These are phyloP conservation scores for Bubo blakistoni DNA, from an alignment of 2,113 vertebrate genomes.

Conservation along the genomic window DNA sequence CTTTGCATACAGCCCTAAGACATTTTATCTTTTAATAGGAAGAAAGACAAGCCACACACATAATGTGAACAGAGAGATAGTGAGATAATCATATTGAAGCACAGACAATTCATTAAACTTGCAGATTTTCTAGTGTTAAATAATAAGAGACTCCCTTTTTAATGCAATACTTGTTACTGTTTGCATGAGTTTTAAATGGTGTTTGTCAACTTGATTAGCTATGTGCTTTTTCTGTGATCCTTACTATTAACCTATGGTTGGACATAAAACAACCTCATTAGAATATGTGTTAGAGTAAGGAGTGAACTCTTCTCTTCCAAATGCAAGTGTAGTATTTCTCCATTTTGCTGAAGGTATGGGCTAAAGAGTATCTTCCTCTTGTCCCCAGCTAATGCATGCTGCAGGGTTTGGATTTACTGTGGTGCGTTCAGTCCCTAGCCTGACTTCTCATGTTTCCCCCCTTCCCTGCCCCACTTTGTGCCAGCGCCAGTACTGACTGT, in stretches of 20 bases:
- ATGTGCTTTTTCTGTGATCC: neutral
- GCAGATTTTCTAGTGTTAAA: neutral
- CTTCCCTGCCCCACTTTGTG: neutral
- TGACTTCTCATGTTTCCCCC: neutral
- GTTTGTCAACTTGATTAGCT: neutral
- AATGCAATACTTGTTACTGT: neutral
- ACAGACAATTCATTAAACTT: neutral
- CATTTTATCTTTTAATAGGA: neutral
- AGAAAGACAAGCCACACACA: neutral
- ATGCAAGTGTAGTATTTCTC: neutral
- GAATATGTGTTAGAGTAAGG: neutral
- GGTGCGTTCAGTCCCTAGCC: fast-evolving
- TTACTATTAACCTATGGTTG: neutral
- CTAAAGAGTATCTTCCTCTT: neutral
- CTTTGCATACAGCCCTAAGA: neutral
- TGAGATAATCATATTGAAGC: neutral
- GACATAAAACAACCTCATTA: neutral
- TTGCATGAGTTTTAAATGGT: neutral
- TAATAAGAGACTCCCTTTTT: neutral
- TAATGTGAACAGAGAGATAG: neutral
- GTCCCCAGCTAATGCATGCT: neutral
- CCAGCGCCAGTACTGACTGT: no score
- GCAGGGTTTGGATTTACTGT: neutral
- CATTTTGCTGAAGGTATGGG: neutral
- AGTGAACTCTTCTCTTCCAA: neutral